A percentile compares a stretch with the other conserved stretches of the same genome.
These are phyloP conservation scores for Chamaea fasciata DNA, from an alignment of 2,113 vertebrate genomes.

Conservation along the genomic window DNA sequence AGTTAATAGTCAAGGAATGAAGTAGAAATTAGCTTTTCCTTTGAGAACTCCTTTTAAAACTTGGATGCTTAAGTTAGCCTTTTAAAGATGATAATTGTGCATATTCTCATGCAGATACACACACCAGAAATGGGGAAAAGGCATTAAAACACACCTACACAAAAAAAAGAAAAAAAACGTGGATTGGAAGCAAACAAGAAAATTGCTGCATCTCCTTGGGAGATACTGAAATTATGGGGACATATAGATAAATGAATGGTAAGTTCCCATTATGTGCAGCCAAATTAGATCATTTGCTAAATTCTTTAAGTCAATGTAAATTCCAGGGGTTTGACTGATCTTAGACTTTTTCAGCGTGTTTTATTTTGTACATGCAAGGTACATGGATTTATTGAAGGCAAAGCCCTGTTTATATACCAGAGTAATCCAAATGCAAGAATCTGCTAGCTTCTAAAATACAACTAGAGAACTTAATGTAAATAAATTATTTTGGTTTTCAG, in stretches of 20 bases:
- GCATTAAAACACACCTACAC: conserved; percentile 58
- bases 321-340: neutral
- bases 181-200: conserved; percentile 39
- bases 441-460: neutral
- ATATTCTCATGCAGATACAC: conserved; percentile 36
- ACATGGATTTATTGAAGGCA: neutral
- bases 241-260: neutral
- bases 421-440: neutral
- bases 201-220: conserved; percentile 5
- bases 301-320: neutral
- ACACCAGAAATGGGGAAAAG: neutral
- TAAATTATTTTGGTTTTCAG: neutral
- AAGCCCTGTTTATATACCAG: neutral
- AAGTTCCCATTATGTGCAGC: neutral
- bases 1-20: conserved; percentile 47
- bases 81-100: conserved; percentile 44
- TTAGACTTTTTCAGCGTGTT: neutral
- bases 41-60: conserved; percentile 50
- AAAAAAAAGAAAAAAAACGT: conserved; percentile 7
- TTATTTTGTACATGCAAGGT: neutral
- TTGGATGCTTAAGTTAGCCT: conserved; percentile 30
- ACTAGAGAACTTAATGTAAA: neutral
- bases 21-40: conserved; percentile 49
- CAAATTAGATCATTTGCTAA: neutral
- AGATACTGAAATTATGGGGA: neutral